Base-by-base conservation (phyloP, 2,888 invertebrate genomes). In the Lottia scabra region DNA sequence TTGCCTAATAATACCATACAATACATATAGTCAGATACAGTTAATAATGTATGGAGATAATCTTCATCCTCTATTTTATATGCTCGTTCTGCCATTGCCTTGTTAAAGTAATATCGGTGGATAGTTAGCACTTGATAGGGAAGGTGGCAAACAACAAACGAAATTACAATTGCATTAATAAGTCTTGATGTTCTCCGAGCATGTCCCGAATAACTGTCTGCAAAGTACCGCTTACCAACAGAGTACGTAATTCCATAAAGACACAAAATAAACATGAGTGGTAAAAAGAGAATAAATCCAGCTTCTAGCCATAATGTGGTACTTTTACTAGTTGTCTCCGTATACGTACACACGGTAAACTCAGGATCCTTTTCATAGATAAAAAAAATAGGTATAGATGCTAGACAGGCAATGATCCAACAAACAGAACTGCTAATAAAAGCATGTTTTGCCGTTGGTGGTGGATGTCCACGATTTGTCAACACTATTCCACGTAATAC, bases 401-500 rank as follows among this genome's bases (percentile, higher is more conserved):
- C 80, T n/a, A 80, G 68, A 5, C 80, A 68, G 10, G 82, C 82
- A 0, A 82, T 76, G 10, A 77, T 71, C 82, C 82, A 85, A 27
- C 84, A 68, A 1, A 80, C 75, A 2, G 73, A 64, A 63, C 80
- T 81, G 2, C 82, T 80, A 4, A 80, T 71, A 38, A 84, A 63
- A 10, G 82, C 81, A 65, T 82, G 83, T 8, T 72, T 68, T 12
- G 77, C 78, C 12, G 80, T 80, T 2, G 81, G 81, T 12, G 80
- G 76, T 68, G 77, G 76, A 67, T 80, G 79, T 23, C 75, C 80
- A 26, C 84, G 67, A 65, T 81, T 83, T n/a, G 82, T 84, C 43
- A 83, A 77, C 72, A 85, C 71, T 65, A 85, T 81, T 26, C 81
- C 81, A n/a, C 85, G 78, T 8, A 86, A 76, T 19, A 84, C 81